These are phyloP conservation scores for Drosophila vallismaia DNA, from an alignment of 2,888 invertebrate genomes.

Conservation along the genomic window DNA sequence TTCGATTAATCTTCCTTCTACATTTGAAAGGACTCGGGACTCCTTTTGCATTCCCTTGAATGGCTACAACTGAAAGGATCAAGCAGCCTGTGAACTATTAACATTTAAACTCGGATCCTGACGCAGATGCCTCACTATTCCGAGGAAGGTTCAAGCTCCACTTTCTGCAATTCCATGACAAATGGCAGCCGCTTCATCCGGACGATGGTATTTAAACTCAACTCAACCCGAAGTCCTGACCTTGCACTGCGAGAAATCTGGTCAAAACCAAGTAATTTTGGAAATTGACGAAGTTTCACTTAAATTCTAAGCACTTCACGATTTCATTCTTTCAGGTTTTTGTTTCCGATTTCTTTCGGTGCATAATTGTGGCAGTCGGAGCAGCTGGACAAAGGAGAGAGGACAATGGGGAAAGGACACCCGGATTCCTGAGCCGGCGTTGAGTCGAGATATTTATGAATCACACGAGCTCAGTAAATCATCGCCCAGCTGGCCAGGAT, in stretches of 20 bases:
- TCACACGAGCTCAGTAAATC: constrained; percentile 74
- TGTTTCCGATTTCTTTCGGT: background rate
- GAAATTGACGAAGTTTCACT: too few species aligned
- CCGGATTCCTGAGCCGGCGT: constrained; percentile 27
- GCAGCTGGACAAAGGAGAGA: background rate
- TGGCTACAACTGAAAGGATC: constrained; percentile 20
- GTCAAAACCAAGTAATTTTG: background rate
- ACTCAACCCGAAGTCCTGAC: constrained; percentile 11
- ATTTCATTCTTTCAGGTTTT: background rate
- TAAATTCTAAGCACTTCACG: too few species aligned
- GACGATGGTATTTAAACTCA: constrained; percentile 6
- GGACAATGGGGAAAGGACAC: constrained; percentile 15
- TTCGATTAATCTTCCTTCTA: background rate
- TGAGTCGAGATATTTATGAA: constrained; percentile 76
- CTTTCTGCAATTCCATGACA: constrained; percentile 53
- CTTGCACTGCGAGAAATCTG: background rate
- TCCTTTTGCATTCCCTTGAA: constrained; percentile 25
- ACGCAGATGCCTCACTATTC: constrained; percentile 6
- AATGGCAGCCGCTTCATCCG: constrained; percentile 35
- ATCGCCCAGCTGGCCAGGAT: constrained; percentile 31
- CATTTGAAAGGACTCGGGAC: background rate
- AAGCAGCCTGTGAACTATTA: constrained; percentile 56
- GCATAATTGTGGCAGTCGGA: constrained; percentile 1
- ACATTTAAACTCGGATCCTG: constrained; percentile 59
- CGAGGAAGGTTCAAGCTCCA: constrained; percentile 1